Conservation (phyloP, 2,113 vertebrate species). For the Cephalopholis sonnerati region DNA sequence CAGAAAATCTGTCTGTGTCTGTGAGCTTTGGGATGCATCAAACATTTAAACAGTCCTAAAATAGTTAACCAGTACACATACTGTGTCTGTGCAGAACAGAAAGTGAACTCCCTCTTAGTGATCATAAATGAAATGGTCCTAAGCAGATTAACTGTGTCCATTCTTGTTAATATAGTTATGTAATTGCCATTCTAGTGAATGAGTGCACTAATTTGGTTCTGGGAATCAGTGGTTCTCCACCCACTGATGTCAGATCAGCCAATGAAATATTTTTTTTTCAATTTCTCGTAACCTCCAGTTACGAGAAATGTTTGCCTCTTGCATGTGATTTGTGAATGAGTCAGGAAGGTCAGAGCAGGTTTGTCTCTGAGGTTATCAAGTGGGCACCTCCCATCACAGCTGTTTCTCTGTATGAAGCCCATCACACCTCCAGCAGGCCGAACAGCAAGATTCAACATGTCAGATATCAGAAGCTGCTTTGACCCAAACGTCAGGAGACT, state of each 20-base stretch:
- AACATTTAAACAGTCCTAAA: too few relatives aligned
- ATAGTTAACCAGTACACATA: too few relatives aligned
- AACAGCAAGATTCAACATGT: constrained; percentile 14
- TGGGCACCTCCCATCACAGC: constrained; percentile 14
- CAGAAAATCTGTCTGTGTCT: too few relatives aligned
- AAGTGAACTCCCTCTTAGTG: too few relatives aligned
- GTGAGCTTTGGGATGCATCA: too few relatives aligned
- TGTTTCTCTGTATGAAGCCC: constrained; percentile 18
- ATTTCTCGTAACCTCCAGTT: neutral
- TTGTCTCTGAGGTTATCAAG: constrained; percentile 5
- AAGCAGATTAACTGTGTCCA: too few relatives aligned
- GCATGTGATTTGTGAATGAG: neutral
- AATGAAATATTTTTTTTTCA: too few relatives aligned
- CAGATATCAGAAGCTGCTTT: constrained; percentile 9
- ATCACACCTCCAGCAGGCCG: neutral
- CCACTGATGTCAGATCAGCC: neutral
- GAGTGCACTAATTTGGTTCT: neutral
- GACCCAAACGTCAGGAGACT: neutral
- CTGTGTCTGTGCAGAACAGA: too few relatives aligned
- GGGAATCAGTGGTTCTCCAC: neutral
- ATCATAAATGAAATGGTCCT: too few relatives aligned
- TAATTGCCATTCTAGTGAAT: too few relatives aligned
- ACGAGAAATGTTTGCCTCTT: neutral
- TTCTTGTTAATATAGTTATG: too few relatives aligned
- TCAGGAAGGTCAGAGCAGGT: neutral